phyloP scores from a whole-genome alignment of 1,140 invertebrate genomes.

The Tetraneura akinire region DNA sequence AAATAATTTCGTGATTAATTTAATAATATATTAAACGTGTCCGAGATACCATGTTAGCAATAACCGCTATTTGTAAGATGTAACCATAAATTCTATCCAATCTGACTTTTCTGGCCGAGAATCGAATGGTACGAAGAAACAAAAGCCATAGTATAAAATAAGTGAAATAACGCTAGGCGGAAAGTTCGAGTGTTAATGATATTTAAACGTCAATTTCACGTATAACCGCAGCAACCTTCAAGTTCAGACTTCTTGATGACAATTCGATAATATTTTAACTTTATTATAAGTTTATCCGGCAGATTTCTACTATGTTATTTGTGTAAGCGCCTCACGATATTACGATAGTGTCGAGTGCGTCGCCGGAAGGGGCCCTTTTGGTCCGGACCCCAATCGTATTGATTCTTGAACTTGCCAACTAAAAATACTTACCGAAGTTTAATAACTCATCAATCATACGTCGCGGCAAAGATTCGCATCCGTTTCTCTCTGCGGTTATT shows the following conservation, averaged over 20 bases:
- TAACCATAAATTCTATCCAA: no score
- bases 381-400: not conserved
- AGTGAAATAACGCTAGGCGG: not conserved
- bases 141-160: no score
- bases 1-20: no score
- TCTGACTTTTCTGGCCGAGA: no score
- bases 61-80: no score
- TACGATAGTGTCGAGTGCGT: slow-evolving; percentile 27
- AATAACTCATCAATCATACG: slow-evolving; percentile 30
- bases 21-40: no score
- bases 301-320: not conserved
- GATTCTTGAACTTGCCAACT: slow-evolving; percentile 26
- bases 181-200: slow-evolving; percentile 24
- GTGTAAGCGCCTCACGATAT: not conserved
- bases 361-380: not conserved
- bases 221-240: not conserved
- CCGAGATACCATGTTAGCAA: no score
- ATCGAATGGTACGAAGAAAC: no score
- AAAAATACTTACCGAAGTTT: slow-evolving; percentile 19
- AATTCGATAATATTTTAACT: not conserved
- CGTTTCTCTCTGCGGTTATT: no score
- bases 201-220: slow-evolving; percentile 30
- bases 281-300: slow-evolving; percentile 33
- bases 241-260: slow-evolving; percentile 9
- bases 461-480: not conserved